These are phyloP conservation scores for Drosophila guanche DNA, from an alignment of 1,140 invertebrate species.

Conservation along the genomic window DNA sequence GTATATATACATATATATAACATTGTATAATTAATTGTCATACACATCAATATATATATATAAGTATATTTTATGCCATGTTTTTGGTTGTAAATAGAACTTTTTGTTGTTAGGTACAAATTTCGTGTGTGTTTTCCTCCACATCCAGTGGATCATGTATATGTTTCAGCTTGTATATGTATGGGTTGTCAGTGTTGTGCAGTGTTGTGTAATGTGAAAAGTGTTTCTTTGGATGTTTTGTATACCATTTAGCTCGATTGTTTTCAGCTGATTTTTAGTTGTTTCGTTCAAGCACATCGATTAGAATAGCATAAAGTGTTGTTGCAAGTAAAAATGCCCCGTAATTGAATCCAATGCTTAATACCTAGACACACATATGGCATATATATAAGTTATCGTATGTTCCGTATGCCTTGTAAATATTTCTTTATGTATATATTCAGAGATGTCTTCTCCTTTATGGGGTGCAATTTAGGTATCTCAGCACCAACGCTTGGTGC, in stretches of 20 bases:
- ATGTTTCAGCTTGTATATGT: constrained; percentile 32
- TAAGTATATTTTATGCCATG: constrained; percentile 1
- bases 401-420: constrained; percentile 24
- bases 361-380: constrained; percentile 63
- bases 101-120: constrained; percentile 67
- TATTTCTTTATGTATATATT: constrained; percentile 58
- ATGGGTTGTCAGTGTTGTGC: constrained; percentile 6
- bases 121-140: constrained; percentile 43
- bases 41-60: constrained; percentile 68
- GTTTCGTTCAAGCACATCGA: constrained; percentile 57
- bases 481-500: constrained; percentile 27
- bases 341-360: constrained; percentile 77
- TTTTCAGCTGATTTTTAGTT: constrained; percentile 22
- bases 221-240: constrained; percentile 27
- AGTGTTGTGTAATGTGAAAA: constrained; percentile 11
- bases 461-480: constrained; percentile 47
- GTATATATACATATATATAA: constrained; percentile 61
- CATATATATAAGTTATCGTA: constrained; percentile 16
- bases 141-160: constrained; percentile 20
- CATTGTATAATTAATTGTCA: constrained; percentile 79
- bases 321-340: constrained; percentile 66
- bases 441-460: constrained; percentile 39
- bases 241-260: constrained; percentile 70
- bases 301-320: constrained; percentile 52
- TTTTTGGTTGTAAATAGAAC: constrained; percentile 65